A percentile compares a stretch with the other conserved stretches of the same genome.
Evolutionary conservation across 2,113 vertebrate genomes (phyloP).

Genomic region (Crotalus horridus): DNA sequence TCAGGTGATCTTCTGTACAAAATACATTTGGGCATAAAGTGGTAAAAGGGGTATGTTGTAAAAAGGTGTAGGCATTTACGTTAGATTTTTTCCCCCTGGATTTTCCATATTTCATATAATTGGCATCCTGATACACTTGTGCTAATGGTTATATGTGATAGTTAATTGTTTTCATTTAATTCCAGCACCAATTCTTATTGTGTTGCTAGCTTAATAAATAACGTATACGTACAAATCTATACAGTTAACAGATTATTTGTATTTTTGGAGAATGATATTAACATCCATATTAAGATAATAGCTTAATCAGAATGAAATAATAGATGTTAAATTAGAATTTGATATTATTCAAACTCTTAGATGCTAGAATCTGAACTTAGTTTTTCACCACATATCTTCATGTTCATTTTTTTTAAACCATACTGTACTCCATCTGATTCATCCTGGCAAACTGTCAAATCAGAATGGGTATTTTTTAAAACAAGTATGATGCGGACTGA

Average conservation of each 20-base stretch:
- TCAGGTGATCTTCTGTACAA: neutral
- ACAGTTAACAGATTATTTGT: neutral
- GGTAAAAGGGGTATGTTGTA: neutral
- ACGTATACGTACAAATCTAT: neutral
- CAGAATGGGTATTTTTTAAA: neutral
- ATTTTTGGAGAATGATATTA: neutral
- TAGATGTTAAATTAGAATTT: neutral
- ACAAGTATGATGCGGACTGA: neutral
- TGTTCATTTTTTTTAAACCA: neutral
- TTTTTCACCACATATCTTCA: neutral
- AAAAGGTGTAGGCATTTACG: neutral
- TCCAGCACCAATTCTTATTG: neutral
- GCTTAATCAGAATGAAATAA: neutral
- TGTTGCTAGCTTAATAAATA: neutral
- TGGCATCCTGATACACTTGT: neutral
- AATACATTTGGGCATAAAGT: neutral
- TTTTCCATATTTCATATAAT: neutral
- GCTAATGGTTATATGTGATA: neutral
- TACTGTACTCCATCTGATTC: neutral
- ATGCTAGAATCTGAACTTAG: neutral
- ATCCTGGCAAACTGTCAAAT: neutral
- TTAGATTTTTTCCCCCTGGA: neutral
- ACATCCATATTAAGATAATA: neutral
- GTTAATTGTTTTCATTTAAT: neutral
- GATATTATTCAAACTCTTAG: neutral